phyloP scores from a whole-genome alignment of 1,140 invertebrate genomes.

The Holcopasites calliopsidis region DNA sequence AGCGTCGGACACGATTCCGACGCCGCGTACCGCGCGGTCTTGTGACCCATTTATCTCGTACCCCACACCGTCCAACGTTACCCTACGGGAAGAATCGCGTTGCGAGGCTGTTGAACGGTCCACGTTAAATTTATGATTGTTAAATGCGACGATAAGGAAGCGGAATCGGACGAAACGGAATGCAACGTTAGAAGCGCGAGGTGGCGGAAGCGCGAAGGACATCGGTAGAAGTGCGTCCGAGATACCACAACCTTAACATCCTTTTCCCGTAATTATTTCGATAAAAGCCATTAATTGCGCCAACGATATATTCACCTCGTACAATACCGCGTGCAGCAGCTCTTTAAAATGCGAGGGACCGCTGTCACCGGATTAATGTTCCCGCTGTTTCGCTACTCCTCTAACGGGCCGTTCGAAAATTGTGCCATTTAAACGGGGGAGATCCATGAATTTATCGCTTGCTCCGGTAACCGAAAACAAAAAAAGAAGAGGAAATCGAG shows the following conservation, averaged over 20 bases:
- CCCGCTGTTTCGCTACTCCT: constrained; percentile 38
- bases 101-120: constrained; percentile 47
- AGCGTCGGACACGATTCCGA: constrained; percentile 60
- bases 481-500: not conserved
- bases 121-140: constrained; percentile 47
- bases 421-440: constrained; percentile 19
- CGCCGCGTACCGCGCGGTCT: constrained; percentile 42
- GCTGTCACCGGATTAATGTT: constrained; percentile 55
- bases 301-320: too few species aligned
- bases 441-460: not conserved
- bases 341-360: constrained; percentile 56
- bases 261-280: constrained; percentile 27
- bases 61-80: constrained; percentile 55
- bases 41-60: constrained; percentile 70
- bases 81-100: constrained; percentile 53
- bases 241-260: constrained; percentile 21
- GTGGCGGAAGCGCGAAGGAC: constrained; percentile 36
- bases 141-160: constrained; percentile 45
- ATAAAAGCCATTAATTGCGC: not conserved
- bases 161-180: constrained; percentile 46
- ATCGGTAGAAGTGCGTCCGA: not conserved
- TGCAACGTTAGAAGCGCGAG: not conserved
- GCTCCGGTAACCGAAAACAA: not conserved
- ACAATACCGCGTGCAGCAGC: not conserved
- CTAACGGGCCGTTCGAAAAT: constrained; percentile 48